phyloP scores from a whole-genome alignment of 1,140 invertebrate genomes.

The Lutraria rhynchaena region DNA sequence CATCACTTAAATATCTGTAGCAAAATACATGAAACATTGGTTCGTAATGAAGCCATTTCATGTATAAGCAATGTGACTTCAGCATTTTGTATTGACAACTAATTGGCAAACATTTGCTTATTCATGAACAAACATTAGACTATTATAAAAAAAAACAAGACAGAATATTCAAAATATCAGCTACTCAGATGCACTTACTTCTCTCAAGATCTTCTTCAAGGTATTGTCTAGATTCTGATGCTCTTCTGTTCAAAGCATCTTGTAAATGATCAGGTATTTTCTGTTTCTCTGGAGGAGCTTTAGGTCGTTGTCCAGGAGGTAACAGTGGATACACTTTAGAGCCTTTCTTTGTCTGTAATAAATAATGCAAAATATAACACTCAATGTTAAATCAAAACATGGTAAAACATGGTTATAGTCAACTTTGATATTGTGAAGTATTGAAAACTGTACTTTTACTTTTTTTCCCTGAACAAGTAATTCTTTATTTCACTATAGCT shows the following conservation, averaged over 20 bases:
- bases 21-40: no score
- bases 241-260: conserved; percentile 63
- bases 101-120: not conserved
- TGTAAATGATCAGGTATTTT: conserved; percentile 71
- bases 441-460: no score
- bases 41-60: no score
- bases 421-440: no score
- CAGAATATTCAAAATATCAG: not conserved
- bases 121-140: not conserved
- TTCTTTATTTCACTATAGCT: no score
- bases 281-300: conserved; percentile 56
- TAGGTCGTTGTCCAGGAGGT: conserved; percentile 42
- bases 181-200: conserved; percentile 69
- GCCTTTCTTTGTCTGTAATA: not conserved
- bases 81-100: not conserved
- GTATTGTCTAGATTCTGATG: conserved; percentile 60
- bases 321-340: conserved; percentile 11
- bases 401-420: no score
- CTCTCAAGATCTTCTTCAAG: conserved; percentile 71
- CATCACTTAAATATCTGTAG: no score
- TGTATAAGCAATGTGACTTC: no score
- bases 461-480: no score
- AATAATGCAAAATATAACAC: no score
- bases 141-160: not conserved
- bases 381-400: no score